Conservation (phyloP, 1,140 invertebrate genomes). For the Bombus haemorrhoidalis region DNA sequence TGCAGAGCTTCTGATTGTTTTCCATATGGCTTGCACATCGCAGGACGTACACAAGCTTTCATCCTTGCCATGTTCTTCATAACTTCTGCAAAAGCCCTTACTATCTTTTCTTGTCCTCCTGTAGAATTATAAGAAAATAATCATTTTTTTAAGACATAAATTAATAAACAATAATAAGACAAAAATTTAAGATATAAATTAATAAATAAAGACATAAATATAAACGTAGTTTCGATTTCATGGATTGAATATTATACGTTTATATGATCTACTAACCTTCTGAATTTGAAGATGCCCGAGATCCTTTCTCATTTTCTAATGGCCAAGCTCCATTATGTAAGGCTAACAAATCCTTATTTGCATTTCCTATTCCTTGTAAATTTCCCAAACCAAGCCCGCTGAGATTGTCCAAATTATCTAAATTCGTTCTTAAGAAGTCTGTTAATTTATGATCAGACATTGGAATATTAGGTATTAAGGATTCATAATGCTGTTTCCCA, state of each 20-base stretch:
- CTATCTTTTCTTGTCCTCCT: slow-evolving; percentile 91
- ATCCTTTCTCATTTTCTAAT: slow-evolving; percentile 76
- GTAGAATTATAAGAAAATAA: slow-evolving; percentile 47
- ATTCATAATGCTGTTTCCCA: slow-evolving; percentile 78
- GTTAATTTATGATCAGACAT: slow-evolving; percentile 84
- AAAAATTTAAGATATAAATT: background rate
- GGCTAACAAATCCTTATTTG: slow-evolving; percentile 87
- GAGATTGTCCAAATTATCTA: slow-evolving; percentile 87
- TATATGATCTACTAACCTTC: slow-evolving; percentile 64
- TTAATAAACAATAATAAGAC: background rate
- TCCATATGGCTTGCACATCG: slow-evolving; percentile 94
- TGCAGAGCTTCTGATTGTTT: slow-evolving; percentile 93
- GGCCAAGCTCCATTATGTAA: slow-evolving; percentile 87
- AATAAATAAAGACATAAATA: background rate
- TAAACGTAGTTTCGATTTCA: background rate
- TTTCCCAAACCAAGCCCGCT: slow-evolving; percentile 79
- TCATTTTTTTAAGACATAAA: background rate
- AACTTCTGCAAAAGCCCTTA: slow-evolving; percentile 90
- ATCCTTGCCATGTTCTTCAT: slow-evolving; percentile 93
- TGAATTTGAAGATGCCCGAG: slow-evolving; percentile 74
- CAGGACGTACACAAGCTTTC: slow-evolving; percentile 91
- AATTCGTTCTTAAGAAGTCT: slow-evolving; percentile 85
- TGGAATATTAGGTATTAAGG: slow-evolving; percentile 77
- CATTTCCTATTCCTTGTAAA: slow-evolving; percentile 77
- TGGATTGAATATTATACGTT: background rate